Percentiles rank a stretch among this genome's conserved stretches.
Conservation (phyloP, 2,888 invertebrate genomes). For the Malthinus flaveolus region DNA sequence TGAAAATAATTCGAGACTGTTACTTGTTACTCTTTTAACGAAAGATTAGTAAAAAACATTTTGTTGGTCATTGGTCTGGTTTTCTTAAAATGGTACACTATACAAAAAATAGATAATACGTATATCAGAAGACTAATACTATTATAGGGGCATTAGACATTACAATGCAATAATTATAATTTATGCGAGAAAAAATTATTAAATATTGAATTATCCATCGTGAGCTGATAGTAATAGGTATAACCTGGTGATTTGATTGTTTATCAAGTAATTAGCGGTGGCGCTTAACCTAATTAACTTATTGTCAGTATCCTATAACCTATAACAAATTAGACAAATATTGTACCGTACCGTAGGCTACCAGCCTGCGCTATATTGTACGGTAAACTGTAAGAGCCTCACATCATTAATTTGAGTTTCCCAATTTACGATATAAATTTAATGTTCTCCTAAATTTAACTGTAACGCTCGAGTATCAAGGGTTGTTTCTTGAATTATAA, state of each 20-base stretch:
- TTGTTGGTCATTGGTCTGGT: too few species aligned
- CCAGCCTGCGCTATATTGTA: neutral
- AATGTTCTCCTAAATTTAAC: constrained; percentile 14
- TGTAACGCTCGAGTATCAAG: neutral
- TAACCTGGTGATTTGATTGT: neutral
- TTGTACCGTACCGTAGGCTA: neutral
- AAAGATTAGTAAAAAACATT: neutral
- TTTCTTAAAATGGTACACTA: too few species aligned
- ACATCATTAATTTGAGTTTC: constrained; percentile 9
- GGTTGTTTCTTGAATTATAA: neutral
- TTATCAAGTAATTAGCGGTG: neutral
- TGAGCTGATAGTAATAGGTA: too few species aligned
- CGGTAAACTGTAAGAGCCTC: neutral
- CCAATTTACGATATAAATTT: constrained; percentile 14
- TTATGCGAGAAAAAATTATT: too few species aligned
- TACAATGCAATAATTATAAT: too few species aligned
- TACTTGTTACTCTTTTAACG: neutral
- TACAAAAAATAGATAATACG: too few species aligned
- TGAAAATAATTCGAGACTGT: neutral
- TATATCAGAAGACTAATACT: too few species aligned
- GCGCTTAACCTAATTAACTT: neutral
- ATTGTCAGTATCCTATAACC: neutral
- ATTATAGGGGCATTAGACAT: too few species aligned
- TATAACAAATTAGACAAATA: constrained; percentile 1
- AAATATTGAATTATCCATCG: too few species aligned